These are phyloP conservation scores for Peucedramus taeniatus DNA, from an alignment of 2,113 vertebrate species.

Conservation along the genomic window DNA sequence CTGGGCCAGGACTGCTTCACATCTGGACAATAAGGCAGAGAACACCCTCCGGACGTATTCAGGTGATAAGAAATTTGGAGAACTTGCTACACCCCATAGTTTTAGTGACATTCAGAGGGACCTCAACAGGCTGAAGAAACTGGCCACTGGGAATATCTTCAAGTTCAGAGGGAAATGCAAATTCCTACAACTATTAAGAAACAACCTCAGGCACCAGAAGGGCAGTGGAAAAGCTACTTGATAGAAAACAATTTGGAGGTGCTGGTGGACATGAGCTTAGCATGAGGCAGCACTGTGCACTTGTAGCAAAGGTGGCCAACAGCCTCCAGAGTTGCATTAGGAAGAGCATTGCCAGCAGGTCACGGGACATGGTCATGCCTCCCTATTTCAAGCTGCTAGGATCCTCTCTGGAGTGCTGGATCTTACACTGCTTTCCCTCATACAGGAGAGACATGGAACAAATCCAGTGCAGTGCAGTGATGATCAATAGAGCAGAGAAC, in stretches of 20 bases:
- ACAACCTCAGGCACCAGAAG: not conserved
- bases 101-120: not conserved
- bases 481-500: not conserved
- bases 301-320: not conserved
- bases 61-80: not conserved
- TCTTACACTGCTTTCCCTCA: not conserved
- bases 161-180: not conserved
- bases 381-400: not conserved
- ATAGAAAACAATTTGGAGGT: not conserved
- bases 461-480: not conserved
- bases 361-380: not conserved
- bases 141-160: not conserved
- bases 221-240: not conserved
- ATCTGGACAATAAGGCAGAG: not conserved
- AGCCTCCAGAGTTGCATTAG: not conserved
- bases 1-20: not conserved
- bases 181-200: not conserved
- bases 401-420: not conserved
- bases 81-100: not conserved
- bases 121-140: not conserved
- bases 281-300: not conserved
- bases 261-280: not conserved
- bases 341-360: not conserved
- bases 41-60: accelerated
- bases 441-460: not conserved